Percentiles rank a stretch among this genome's conserved stretches.
Evolutionary conservation across 2,888 invertebrate genomes (phyloP).

Genomic region (Caenorhabditis sp.): DNA sequence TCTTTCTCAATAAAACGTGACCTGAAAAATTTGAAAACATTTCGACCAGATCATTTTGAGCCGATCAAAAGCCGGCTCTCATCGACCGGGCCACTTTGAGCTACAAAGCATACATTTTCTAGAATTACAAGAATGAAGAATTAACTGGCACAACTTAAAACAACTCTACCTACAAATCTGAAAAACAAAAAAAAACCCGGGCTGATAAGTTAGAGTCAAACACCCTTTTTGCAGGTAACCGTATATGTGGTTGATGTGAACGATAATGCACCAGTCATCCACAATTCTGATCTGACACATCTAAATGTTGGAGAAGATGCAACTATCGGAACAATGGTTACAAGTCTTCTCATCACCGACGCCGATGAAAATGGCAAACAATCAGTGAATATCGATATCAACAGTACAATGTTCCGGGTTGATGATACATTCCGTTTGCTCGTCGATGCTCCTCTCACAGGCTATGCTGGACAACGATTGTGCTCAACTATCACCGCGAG

Average conservation of each 20-base stretch:
- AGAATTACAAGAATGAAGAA: no score
- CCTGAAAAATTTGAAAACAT: no score
- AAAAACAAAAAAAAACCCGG: no score
- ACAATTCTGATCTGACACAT: slow-evolving; percentile 29
- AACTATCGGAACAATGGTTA: slow-evolving; percentile 3
- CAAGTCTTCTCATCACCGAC: slow-evolving; percentile 31
- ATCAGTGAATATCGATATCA: slow-evolving; percentile 28
- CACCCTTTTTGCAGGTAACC: slow-evolving; percentile 11
- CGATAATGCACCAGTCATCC: slow-evolving; percentile 57
- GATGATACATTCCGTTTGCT: slow-evolving; percentile 32
- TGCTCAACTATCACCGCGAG: slow-evolving; percentile 21
- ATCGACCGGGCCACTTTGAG: no score
- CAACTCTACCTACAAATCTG: no score
- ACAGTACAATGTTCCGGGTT: slow-evolving; percentile 43
- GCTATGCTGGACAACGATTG: slow-evolving; percentile 47
- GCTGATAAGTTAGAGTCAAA: no score
- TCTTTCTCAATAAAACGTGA: no score
- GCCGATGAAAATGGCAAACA: slow-evolving; percentile 17
- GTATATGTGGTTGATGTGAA: slow-evolving; percentile 70
- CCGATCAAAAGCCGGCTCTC: no score
- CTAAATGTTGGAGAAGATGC: slow-evolving; percentile 43
- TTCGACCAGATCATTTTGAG: no score
- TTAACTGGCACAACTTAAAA: no score
- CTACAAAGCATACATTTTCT: no score
- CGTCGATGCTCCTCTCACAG: slow-evolving; percentile 25